Evolutionary conservation across 1,140 invertebrate genomes (phyloP).

Genomic region (Physella acuta): DNA sequence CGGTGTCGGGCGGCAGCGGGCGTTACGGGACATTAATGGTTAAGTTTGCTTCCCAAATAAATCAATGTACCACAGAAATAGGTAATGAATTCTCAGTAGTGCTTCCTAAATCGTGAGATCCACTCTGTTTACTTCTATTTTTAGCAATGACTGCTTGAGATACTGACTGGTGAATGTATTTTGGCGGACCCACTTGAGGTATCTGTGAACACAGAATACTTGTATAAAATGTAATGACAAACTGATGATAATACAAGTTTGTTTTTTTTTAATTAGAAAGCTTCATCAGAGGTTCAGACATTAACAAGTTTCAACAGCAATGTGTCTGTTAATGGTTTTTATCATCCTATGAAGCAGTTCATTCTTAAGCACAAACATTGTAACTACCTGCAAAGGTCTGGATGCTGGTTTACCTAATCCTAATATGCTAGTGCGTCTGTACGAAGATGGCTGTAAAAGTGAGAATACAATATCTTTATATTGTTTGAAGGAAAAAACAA

Average conservation of each 20-base stretch:
- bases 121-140: conserved; percentile 17
- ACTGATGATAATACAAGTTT: background rate
- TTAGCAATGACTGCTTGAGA: conserved; percentile 18
- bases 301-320: background rate
- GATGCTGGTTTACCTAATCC: background rate
- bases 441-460: conserved; percentile 9
- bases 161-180: background rate
- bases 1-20: too few relatives aligned
- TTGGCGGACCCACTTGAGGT: conserved; percentile 3
- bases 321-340: background rate
- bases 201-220: conserved; percentile 13
- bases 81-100: too few relatives aligned
- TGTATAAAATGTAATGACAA: too few relatives aligned
- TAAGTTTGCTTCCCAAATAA: too few relatives aligned
- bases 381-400: conserved; percentile 10
- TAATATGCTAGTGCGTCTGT: background rate
- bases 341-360: background rate
- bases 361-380: background rate
- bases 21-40: too few relatives aligned
- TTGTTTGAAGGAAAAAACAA: background rate
- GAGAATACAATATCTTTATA: background rate
- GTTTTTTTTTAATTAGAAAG: background rate
- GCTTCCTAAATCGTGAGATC: background rate
- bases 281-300: conserved; percentile 12
- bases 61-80: too few relatives aligned